Evolutionary conservation across 2,797 vertebrate genomes (phyloP).

Genomic region (Trachurus trachurus): DNA sequence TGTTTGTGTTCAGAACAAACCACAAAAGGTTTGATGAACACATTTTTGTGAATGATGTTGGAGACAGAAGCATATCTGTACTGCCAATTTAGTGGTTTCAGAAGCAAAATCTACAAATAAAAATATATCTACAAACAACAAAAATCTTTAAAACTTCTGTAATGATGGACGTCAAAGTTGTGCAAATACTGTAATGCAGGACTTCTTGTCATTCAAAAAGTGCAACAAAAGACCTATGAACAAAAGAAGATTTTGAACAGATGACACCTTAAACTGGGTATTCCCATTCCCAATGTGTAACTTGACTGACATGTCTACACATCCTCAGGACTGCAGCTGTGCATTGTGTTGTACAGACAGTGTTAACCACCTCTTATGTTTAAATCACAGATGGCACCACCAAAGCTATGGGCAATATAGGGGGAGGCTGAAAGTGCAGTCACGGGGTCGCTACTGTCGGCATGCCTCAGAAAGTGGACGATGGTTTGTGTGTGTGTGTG

Average conservation of each 20-base stretch:
- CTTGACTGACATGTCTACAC: not conserved
- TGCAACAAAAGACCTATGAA: not conserved
- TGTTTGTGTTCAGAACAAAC: not conserved
- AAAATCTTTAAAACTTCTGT: too few relatives aligned
- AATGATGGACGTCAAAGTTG: too few relatives aligned
- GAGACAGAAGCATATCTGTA: not conserved
- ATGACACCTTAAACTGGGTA: not conserved
- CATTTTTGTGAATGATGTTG: not conserved
- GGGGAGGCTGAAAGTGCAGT: slow-evolving; percentile 44
- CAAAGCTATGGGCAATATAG: slow-evolving; percentile 12
- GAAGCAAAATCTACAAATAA: not conserved
- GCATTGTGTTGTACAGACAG: not conserved
- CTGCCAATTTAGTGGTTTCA: not conserved
- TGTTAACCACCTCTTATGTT: slow-evolving; percentile 1
- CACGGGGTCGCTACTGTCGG: slow-evolving; percentile 48
- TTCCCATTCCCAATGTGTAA: not conserved
- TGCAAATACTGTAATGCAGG: not conserved
- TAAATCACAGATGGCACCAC: slow-evolving; percentile 47
- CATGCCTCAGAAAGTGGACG: slow-evolving; percentile 47
- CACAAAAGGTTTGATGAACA: not conserved
- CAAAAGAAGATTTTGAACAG: slow-evolving; percentile 1
- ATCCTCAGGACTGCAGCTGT: not conserved
- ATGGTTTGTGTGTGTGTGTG: slow-evolving; percentile 31
- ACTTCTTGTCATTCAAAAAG: not conserved
- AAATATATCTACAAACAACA: too few relatives aligned